Base-by-base conservation (phyloP, 2,797 vertebrate species). In the Coendou prehensilis region DNA sequence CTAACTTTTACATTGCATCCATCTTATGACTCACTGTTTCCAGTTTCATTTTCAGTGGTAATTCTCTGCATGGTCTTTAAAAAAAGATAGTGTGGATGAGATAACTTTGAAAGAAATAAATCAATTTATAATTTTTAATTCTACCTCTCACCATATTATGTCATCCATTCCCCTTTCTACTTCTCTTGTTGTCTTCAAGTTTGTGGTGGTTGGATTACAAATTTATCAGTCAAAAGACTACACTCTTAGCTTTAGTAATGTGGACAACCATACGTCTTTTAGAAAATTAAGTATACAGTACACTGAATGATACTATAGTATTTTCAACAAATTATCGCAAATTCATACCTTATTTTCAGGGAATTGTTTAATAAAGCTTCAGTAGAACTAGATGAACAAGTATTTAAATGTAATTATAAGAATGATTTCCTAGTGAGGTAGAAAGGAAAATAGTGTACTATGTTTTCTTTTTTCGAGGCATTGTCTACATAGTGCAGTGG, bases 331-430 rank as follows among this genome's bases (percentile, higher is more conserved):
- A 88, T 91, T 95, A 63, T 54, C 54, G 67, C 37, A 93, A 91
- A 81, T 50, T 28, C 30, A 18, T 89, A 89, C 20, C 23, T 95
- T 93, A 84, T 28, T 69, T 80, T 75, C 41, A 96, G 18, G 73
- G 52, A 73, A 82, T 41, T 87, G 0, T 64, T 93, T 87, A 64
- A 89, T 61, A 94, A 95, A 76, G 14, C 59, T 79, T 81, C 45
- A 78, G 52, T 75, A 78, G 87, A 88, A 91, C 82, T 79, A 83
- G 6, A n/a, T 80, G 33, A 93, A 81, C 13, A 88, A 61, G 30
- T 87, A 45, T 52, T 96, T 89, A 94, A 97, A 89, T 82, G 6
- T 96, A 41, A 87, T 95, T 15, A 41, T 84, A 64, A 76, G 81
- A 84, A 87, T 89, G 20, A 91, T 89, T 95, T 89, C 14, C 84